These are phyloP conservation scores for Ormyrus nitidulus DNA, from an alignment of 2,888 invertebrate genomes.

Conservation along the genomic window DNA sequence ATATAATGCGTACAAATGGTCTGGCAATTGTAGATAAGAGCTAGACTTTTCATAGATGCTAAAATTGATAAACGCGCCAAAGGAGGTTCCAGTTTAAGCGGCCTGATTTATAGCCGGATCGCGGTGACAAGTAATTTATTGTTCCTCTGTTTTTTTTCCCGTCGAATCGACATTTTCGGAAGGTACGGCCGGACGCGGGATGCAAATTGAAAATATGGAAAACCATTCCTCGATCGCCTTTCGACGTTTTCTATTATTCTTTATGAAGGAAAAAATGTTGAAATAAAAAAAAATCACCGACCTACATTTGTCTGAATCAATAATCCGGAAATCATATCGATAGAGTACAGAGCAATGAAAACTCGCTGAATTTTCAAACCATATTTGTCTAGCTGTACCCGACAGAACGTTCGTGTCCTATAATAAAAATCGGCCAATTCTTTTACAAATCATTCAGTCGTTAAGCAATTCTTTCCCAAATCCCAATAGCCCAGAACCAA, in stretches of 20 bases:
- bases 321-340: not conserved
- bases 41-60: not conserved
- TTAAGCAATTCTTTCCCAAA: too few species aligned
- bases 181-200: not conserved
- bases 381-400: too few species aligned
- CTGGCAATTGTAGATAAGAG: conserved; percentile 3
- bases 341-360: not conserved
- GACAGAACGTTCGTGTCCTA: too few species aligned
- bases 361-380: too few species aligned
- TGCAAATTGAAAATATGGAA: not conserved
- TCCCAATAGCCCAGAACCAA: too few species aligned
- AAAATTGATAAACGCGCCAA: not conserved
- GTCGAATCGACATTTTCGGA: not conserved
- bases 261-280: not conserved
- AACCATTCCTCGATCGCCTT: not conserved
- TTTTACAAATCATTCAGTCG: too few species aligned
- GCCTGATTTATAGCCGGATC: too few species aligned
- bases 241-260: not conserved
- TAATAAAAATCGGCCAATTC: too few species aligned
- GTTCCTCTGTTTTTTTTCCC: not conserved
- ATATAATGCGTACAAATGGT: conserved; percentile 1
- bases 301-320: not conserved
- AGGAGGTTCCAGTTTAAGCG: too few species aligned
- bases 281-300: not conserved
- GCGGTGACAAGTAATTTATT: too few species aligned